Percentiles rank a stretch among this genome's conserved stretches.
These are phyloP conservation scores for Holothuria glaberrima DNA, from an alignment of 35 echinoderm and acorn worm species.

Conservation along the genomic window DNA sequence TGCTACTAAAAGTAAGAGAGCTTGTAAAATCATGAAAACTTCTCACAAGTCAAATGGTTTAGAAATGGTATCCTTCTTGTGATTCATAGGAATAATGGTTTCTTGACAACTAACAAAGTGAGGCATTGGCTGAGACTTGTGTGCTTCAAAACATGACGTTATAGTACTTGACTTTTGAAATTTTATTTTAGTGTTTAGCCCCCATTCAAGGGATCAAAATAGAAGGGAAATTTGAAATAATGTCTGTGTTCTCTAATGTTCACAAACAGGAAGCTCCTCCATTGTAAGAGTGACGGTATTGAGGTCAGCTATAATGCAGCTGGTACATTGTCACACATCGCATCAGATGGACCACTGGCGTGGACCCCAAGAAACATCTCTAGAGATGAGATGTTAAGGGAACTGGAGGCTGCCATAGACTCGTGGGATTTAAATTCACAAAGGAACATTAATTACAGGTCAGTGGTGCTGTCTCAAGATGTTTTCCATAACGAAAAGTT, in stretches of 20 bases:
- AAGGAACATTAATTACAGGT: constrained; percentile 99
- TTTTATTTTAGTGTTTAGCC: no score
- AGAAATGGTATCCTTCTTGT: no score
- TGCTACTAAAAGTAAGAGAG: no score
- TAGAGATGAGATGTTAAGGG: constrained; percentile 56
- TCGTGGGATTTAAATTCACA: constrained; percentile 89
- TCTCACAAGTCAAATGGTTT: no score
- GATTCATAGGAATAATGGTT: no score
- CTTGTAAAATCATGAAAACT: no score
- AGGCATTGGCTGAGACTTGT: no score
- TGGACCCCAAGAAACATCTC: constrained; percentile 42
- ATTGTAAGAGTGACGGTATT: constrained; percentile 87
- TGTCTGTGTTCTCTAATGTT: not conserved
- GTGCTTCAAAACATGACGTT: no score
- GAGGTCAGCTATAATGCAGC: constrained; percentile 99
- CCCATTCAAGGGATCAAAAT: no score
- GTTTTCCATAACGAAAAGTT: no score
- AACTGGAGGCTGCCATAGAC: constrained; percentile 74
- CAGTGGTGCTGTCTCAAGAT: not conserved
- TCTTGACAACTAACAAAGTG: no score
- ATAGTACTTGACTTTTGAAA: no score
- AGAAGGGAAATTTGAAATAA: not conserved
- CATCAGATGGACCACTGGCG: constrained; percentile 75
- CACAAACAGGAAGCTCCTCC: constrained; percentile 62
- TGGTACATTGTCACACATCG: constrained; percentile 88